phyloP scores from a whole-genome alignment of 2,888 invertebrate species.

The Tachina fera region DNA sequence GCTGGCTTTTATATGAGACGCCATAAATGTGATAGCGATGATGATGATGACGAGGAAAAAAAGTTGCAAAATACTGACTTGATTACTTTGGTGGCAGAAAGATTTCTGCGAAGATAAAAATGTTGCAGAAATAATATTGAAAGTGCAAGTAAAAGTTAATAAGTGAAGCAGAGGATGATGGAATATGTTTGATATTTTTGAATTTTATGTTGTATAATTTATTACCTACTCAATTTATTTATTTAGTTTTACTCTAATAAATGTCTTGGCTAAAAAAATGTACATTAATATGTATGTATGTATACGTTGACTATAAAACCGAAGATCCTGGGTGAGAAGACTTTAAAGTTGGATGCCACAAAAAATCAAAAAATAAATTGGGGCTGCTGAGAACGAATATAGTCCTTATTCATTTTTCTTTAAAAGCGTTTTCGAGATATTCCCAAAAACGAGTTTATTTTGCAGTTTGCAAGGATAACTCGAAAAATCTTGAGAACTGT shows the following conservation, averaged over 20 bases:
- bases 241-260: constrained; percentile 2
- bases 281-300: neutral
- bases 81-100: constrained; percentile 31
- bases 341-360: no score
- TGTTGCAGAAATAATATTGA: constrained; percentile 57
- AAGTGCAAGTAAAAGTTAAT: constrained; percentile 70
- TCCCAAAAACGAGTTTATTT: no score
- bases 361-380: no score
- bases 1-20: constrained; percentile 59
- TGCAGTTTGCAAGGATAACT: no score
- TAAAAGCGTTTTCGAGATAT: no score
- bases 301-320: no score
- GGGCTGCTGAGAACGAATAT: no score
- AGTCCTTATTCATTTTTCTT: no score
- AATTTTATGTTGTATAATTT: constrained; percentile 59
- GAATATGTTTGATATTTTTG: constrained; percentile 54
- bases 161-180: constrained; percentile 56
- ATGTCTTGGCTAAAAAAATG: neutral
- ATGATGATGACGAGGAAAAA: constrained; percentile 28
- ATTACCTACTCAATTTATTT: constrained; percentile 34
- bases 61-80: constrained; percentile 53
- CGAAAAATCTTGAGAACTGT: no score
- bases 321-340: no score
- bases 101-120: constrained; percentile 47
- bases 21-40: constrained; percentile 41